Base-by-base conservation (phyloP, 2,888 invertebrate species). In the Napeogenes inachia region DNA sequence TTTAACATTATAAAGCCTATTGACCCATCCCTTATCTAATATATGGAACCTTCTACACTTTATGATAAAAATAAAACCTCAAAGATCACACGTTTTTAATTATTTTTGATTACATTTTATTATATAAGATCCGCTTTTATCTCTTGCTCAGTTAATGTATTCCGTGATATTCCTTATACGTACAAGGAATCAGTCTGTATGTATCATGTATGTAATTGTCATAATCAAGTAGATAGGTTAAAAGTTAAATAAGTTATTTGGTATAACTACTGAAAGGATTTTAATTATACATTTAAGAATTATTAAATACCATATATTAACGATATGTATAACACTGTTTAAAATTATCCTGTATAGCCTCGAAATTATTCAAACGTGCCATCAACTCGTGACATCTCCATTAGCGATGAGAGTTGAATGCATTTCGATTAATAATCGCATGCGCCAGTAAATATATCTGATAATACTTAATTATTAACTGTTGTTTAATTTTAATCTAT, bases 381-480 rank as follows among this genome's bases (percentile, higher is more conserved):
- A 58, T 74, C 72, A 69, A 70, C 64, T 71, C 66, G 69, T 74
- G 75, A 77, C 79, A 77, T 68, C 66, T 68, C 75, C 74, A 81
- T 78, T 82, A 79, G 72, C 70, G 68, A 71, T 70, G 73, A 71
- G 69, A 64, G 68, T 73, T 73, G 76, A 79, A 79, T 79, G 79
- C 80, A 79, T 80, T 82, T 79, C 75, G 76, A 81, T 80, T 81
- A 78, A 80, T 78, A 75, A 73, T 69, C 63, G 69, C 71, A 60
- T 62, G 69, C 71, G 67, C 71, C 64, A 69, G 66, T 71, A 66
- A 73, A 42, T 42, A 75, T 73, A 74, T 72, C 67, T 66, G 71
- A 73, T 76, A 76, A 77, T 78, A 73, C 72, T 69, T 73, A 69
- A 64, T 74, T 71, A 71, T 65, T 67, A 61, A 64, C 61, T 62